Base-by-base conservation (phyloP, 2,113 vertebrate species). In the Archocentrus centrarchus region DNA sequence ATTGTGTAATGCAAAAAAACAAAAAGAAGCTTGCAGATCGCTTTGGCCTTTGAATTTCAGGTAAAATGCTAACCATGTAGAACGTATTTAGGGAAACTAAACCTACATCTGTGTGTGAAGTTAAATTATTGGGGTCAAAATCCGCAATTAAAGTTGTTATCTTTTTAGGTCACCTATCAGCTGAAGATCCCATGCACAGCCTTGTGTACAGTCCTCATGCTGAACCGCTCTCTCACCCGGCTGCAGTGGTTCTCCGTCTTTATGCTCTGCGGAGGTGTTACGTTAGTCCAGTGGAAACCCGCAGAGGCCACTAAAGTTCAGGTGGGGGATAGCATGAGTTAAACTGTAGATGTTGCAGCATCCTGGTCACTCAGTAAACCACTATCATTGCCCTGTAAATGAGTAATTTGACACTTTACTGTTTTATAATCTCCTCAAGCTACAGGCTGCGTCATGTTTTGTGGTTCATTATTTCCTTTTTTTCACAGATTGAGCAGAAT, bases 111-210 rank as follows among this genome's bases (percentile, higher is more conserved):
- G 3, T 53, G 17, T 73, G 66, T 32, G 17, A 73, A 73, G 17
- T 30, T 53, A 66, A 44, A 44, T 44, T 44, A 17, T 66, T 44
- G 17, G 18, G 15, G 50, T 70, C 9, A 20, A 70, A 53, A 53
- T 70, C 18, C 53, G 8, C 50, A 53, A 53, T 7, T 20, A 55
- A 55, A 55, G 20, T 55, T 53, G 27, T 70, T 57, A 53, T 41
- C 39, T 79, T 59, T 82, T 3, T 10, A 99, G 98, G 98, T 99
- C 91, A 99, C 98, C 0, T 99, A 99, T 88, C 98, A 99, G 89
- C 81, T 99, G 89, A 99, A 99, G 96, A 99, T 99, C 90, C 98
- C 97, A 0, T 99, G 98, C 86, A 99, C 98, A 7, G 98, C 98
- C 11, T 82, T 99, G 78, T 99, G 98, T 75, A 99, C 96, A 0